Evolutionary conservation across 1,140 invertebrate genomes (phyloP).

Genomic region (Drosophila varians): DNA sequence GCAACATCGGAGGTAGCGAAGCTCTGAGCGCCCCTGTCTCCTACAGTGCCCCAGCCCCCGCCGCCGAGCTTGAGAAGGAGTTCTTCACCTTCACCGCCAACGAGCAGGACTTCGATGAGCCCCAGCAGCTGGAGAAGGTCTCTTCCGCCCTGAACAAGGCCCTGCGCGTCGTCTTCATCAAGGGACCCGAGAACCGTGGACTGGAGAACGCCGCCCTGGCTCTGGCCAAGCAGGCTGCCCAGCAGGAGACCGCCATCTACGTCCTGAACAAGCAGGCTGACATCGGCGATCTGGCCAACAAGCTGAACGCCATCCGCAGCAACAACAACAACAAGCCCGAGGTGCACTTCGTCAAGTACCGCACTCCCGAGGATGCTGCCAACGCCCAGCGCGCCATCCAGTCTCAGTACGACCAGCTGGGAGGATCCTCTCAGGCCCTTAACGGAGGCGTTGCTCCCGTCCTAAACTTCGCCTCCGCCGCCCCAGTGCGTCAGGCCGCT

Average conservation of each 20-base stretch:
- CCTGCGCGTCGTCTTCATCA: constrained; percentile 73
- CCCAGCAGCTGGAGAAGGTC: constrained; percentile 34
- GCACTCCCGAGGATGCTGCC: constrained; percentile 62
- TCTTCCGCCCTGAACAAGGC: constrained; percentile 49
- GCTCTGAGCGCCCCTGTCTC: constrained; percentile 48
- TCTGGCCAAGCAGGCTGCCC: constrained; percentile 60
- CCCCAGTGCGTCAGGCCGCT: constrained; percentile 51
- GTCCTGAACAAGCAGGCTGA: constrained; percentile 76
- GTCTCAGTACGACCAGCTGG: constrained; percentile 59
- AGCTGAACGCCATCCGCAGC: constrained; percentile 62
- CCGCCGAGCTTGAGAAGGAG: constrained; percentile 58
- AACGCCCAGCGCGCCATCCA: constrained; percentile 68
- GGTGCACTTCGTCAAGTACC: constrained; percentile 76
- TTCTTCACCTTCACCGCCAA: constrained; percentile 58
- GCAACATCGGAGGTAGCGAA: constrained; percentile 32
- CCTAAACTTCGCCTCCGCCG: constrained; percentile 74
- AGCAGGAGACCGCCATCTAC: constrained; percentile 73
- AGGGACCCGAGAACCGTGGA: constrained; percentile 64
- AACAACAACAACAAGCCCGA: constrained; percentile 72
- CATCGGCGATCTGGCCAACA: constrained; percentile 70
- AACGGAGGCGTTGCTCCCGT: constrained; percentile 70
- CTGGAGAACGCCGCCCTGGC: constrained; percentile 62
- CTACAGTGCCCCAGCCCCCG: constrained; percentile 61
- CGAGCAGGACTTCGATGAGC: constrained; percentile 55
- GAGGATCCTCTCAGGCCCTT: constrained; percentile 46